Conservation (phyloP, 2,113 vertebrate species). For the Leucosticte australis region DNA sequence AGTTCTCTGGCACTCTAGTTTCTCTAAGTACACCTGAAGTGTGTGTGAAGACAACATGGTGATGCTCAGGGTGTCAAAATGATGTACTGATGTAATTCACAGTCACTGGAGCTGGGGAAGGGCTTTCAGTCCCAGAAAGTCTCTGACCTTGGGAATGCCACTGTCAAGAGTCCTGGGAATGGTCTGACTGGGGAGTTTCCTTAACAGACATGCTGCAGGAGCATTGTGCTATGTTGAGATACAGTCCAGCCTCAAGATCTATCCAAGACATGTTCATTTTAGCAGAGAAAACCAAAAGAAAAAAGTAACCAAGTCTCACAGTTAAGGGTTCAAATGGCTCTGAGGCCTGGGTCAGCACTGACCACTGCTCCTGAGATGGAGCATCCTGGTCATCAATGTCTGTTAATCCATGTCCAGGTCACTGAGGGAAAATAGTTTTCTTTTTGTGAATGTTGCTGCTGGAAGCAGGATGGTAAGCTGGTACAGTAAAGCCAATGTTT, state of each 20-base stretch:
- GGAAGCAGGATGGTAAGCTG: background rate
- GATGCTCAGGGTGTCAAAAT: background rate
- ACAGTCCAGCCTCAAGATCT: background rate
- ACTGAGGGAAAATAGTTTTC: background rate
- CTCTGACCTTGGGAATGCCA: background rate
- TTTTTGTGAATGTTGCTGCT: background rate
- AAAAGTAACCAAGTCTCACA: background rate
- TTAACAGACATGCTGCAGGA: background rate
- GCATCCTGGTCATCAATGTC: background rate
- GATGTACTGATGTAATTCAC: background rate
- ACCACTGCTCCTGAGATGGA: background rate
- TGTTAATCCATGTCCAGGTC: background rate
- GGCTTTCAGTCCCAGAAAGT: accelerated
- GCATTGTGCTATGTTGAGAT: background rate
- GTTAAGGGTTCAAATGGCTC: background rate
- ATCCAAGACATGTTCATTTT: background rate
- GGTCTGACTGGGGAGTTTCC: background rate
- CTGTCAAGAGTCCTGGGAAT: background rate
- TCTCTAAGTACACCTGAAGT: background rate
- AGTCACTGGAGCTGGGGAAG: background rate
- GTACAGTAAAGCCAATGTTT: constrained; percentile 23
- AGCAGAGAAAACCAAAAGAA: background rate
- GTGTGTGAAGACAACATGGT: background rate
- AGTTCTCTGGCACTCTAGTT: background rate
- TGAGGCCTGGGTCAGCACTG: background rate